Evolutionary conservation across 2,888 invertebrate species (phyloP).

Genomic region (Polylopha cassiicola): DNA sequence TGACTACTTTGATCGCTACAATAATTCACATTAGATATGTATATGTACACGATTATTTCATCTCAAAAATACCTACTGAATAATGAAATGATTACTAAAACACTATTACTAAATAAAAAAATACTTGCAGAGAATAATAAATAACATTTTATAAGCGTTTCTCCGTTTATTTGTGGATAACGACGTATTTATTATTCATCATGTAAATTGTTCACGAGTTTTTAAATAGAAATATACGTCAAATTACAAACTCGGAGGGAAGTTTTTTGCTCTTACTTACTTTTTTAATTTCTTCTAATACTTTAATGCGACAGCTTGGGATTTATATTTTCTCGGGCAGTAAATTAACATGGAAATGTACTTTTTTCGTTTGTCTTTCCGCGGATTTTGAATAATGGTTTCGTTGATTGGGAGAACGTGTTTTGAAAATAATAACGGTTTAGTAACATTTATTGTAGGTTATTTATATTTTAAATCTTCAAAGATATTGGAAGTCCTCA

Average conservation of each 20-base stretch:
- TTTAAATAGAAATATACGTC: slow-evolving; percentile 48
- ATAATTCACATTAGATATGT: no score
- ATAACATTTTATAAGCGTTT: slow-evolving; percentile 47
- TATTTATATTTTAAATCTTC: no score
- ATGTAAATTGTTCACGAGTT: slow-evolving; percentile 68
- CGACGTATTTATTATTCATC: slow-evolving; percentile 58
- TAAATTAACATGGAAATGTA: slow-evolving; percentile 48
- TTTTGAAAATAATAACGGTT: no score
- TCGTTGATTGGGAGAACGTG: slow-evolving; percentile 3
- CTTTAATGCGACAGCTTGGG: slow-evolving; percentile 37
- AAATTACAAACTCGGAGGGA: slow-evolving; percentile 31
- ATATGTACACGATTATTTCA: no score
- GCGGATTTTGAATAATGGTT: slow-evolving; percentile 30
- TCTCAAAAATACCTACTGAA: no score
- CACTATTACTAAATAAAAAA: no score
- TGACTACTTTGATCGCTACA: no score
- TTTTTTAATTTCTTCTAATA: slow-evolving; percentile 40
- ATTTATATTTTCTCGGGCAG: slow-evolving; percentile 43
- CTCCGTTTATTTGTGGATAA: slow-evolving; percentile 54
- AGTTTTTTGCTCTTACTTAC: slow-evolving; percentile 33
- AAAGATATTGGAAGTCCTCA: no score
- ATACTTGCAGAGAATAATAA: slow-evolving; percentile 30
- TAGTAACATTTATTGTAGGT: no score
- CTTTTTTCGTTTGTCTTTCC: slow-evolving; percentile 41
- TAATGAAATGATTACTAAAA: no score